Base-by-base conservation (phyloP, 2,797 vertebrate genomes). In the Mustela erminea region DNA sequence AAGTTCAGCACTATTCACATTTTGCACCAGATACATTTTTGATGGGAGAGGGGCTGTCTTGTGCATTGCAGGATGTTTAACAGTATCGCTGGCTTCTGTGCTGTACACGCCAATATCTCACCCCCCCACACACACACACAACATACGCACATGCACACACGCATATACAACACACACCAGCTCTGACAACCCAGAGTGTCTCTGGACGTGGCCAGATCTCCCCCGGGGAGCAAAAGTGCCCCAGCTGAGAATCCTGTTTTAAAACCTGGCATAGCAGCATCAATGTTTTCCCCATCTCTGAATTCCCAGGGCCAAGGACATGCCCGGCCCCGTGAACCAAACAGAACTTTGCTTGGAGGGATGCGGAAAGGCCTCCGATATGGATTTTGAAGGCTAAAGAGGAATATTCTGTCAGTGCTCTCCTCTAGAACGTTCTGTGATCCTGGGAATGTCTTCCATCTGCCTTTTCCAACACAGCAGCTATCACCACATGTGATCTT, bases 11-110 rank as follows among this genome's bases (percentile, higher is more conserved):
- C 46, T 23, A 23, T 2, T 86, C n/a, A 86, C n/a, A 21, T 62
- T 72, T 81, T 20, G 12, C 41, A 21, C 38, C 62, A 41, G 86
- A 74, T 25, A 11, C 10, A 5, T 21, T 58, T 86, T 60, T 91
- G 62, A 21, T 58, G 70, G 27, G 18, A 43, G 32, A 46, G n/a
- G 12, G 12, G n/a, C 5, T 0, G 0, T 60, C n/a, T 3, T 52
- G 18, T 58, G 4, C 18, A 13, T 15, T 15, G 15, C 35, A 46
- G 15, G 4, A 58, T 70, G 38, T 46, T 46, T n/a, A 35, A 20
- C 38, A 72, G 38, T 10, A 60, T 58, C 32, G 32, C 46, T 46
- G 35, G 20, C 23, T 4, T 74, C 56, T 35, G 21, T 60, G 17
- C 29, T 6, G 32, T 68, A 12, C 49, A 12, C 78, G 43, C 43